A percentile compares a stretch with the other conserved stretches of the same genome.
phyloP scores from a whole-genome alignment of 1,140 invertebrate species.

The Drosophila erecta region DNA sequence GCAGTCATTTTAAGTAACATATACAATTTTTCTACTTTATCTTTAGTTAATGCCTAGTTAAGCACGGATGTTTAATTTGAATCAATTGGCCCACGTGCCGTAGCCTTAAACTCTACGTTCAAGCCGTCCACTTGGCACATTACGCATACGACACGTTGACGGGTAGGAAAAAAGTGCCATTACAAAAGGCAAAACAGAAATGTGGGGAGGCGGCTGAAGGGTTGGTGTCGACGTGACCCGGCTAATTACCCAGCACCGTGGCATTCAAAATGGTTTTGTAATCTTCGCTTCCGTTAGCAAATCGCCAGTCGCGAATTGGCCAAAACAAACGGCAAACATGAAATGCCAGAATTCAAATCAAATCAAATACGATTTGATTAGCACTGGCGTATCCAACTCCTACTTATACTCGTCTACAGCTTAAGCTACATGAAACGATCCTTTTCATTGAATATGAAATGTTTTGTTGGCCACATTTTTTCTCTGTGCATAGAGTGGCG shows the following conservation, averaged over 20 bases:
- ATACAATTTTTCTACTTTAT: neutral
- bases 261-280: slow-evolving; percentile 72
- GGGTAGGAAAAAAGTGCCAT: neutral
- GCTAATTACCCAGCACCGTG: slow-evolving; percentile 70
- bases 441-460: neutral
- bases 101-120: neutral
- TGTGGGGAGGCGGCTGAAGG: neutral
- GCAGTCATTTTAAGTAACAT: too few relatives aligned
- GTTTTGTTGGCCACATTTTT: neutral
- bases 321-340: slow-evolving; percentile 19
- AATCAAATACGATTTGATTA: too few relatives aligned
- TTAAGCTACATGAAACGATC: too few relatives aligned
- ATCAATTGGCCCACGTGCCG: neutral
- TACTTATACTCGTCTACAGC: too few relatives aligned
- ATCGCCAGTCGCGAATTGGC: slow-evolving; percentile 29
- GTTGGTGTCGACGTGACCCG: slow-evolving; percentile 24
- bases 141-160: slow-evolving; percentile 55
- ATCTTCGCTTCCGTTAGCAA: slow-evolving; percentile 75
- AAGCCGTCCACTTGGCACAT: slow-evolving; percentile 7
- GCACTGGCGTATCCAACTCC: too few relatives aligned
- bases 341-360: too few relatives aligned
- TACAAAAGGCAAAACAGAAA: neutral
- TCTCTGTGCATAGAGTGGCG: slow-evolving; percentile 16
- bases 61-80: too few relatives aligned
- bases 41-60: neutral